Percentiles rank a stretch among this genome's conserved stretches.
Conservation (phyloP, 2,797 vertebrate genomes). For the Channallabes apus region DNA sequence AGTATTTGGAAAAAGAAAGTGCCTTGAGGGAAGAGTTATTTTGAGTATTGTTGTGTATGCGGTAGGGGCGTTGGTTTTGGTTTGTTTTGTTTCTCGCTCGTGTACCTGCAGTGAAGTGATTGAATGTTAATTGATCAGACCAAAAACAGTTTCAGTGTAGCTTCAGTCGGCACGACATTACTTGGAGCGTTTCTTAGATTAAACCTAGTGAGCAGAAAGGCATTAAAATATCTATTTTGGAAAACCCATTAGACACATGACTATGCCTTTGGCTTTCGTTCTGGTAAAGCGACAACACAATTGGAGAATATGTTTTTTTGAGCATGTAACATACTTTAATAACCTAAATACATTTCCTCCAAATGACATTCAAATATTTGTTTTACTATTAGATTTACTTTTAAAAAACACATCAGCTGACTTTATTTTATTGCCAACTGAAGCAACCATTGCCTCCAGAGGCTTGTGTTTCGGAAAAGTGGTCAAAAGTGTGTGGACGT, state of each 20-base stretch:
- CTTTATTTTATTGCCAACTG: too few species aligned
- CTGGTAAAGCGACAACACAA: background rate
- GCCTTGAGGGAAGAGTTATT: background rate
- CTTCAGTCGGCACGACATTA: background rate
- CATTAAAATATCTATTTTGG: background rate
- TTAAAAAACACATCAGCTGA: too few species aligned
- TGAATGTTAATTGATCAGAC: background rate
- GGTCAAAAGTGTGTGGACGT: background rate
- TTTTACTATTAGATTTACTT: background rate
- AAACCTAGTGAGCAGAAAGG: background rate
- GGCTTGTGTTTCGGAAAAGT: too few species aligned
- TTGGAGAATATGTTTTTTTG: background rate
- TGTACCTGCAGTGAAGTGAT: slow-evolving; percentile 1
- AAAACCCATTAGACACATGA: background rate
- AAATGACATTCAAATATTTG: background rate
- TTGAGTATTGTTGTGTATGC: background rate
- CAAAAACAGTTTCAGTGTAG: background rate
- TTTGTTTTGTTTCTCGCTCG: background rate
- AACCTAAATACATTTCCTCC: background rate
- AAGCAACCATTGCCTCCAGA: too few species aligned
- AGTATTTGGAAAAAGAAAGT: background rate
- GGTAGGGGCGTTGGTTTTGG: background rate
- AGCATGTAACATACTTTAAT: background rate
- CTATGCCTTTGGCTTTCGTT: background rate
- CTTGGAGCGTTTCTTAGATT: too few species aligned